phyloP scores from a whole-genome alignment of 2,797 vertebrate species.

The Coluber constrictor region DNA sequence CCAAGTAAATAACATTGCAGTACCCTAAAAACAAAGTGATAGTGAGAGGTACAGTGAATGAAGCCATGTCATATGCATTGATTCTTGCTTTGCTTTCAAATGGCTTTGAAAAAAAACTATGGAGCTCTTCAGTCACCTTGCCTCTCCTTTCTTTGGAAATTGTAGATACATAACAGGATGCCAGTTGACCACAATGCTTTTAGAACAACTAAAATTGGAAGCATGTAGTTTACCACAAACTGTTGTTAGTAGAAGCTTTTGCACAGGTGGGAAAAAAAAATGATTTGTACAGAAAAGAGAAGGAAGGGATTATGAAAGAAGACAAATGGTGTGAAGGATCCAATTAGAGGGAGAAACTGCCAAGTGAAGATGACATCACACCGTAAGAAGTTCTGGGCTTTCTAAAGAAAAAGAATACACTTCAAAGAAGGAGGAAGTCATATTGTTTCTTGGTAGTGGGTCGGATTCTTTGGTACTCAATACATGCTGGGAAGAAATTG shows the following conservation, averaged over 20 bases:
- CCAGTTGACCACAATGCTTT: not conserved
- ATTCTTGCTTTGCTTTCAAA: not conserved
- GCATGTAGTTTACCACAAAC: not conserved
- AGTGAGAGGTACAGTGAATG: not conserved
- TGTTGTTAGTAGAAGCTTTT: not conserved
- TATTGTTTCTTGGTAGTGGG: not conserved
- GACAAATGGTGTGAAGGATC: not conserved
- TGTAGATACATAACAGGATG: not conserved
- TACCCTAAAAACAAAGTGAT: not conserved
- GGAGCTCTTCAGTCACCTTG: not conserved
- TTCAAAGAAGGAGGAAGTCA: not conserved
- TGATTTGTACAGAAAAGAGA: not conserved
- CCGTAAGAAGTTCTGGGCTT: not conserved
- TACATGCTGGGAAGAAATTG: not conserved
- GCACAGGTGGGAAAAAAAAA: not conserved
- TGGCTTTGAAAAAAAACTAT: not conserved
- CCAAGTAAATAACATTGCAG: not conserved
- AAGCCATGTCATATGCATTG: not conserved
- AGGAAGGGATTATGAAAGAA: not conserved
- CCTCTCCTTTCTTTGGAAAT: not conserved
- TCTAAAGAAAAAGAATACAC: not conserved
- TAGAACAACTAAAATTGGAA: not conserved
- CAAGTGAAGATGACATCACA: not conserved
- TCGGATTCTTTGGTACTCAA: not conserved
- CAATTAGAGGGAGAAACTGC: not conserved